phyloP scores from a whole-genome alignment of 2,113 vertebrate genomes.

The Paramisgurnus dabryanus region DNA sequence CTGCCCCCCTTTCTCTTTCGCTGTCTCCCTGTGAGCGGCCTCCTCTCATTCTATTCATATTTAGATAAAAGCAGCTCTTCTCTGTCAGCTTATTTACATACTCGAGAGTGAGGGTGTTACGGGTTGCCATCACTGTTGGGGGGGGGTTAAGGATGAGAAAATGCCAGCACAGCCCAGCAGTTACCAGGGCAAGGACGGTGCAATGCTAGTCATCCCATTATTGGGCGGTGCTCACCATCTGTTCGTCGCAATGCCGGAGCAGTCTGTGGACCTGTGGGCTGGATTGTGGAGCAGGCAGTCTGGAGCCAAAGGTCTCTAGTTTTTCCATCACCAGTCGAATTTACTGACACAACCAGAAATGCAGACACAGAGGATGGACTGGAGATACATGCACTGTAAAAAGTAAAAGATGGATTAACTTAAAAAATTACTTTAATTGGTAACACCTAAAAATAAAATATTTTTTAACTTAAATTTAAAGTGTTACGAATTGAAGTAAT shows the following conservation, averaged over 20 bases:
- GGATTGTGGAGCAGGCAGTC: slow-evolving; percentile 67
- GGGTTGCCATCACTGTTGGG: slow-evolving; percentile 44
- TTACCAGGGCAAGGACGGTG: slow-evolving; percentile 76
- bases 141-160: slow-evolving; percentile 66
- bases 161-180: slow-evolving; percentile 76
- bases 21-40: slow-evolving; percentile 39
- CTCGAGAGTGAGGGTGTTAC: slow-evolving; percentile 52
- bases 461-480: too few species aligned
- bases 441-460: too few species aligned
- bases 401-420: too few species aligned
- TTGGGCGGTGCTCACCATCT: slow-evolving; percentile 73
- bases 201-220: slow-evolving; percentile 69
- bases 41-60: slow-evolving; percentile 66
- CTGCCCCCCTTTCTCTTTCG: slow-evolving; percentile 6
- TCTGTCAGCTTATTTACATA: slow-evolving; percentile 72
- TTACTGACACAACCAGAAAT: slow-evolving; percentile 39
- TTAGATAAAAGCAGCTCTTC: slow-evolving; percentile 69
- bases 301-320: slow-evolving; percentile 69
- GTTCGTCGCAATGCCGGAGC: slow-evolving; percentile 63
- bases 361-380: background rate
- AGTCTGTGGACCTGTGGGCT: slow-evolving; percentile 70
- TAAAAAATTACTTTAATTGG: too few species aligned
- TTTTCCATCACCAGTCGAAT: slow-evolving; percentile 55
- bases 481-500: too few species aligned
- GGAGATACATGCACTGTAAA: too few species aligned